Base-by-base conservation (phyloP, 2,797 vertebrate genomes). In the Sebastes nivosus region DNA sequence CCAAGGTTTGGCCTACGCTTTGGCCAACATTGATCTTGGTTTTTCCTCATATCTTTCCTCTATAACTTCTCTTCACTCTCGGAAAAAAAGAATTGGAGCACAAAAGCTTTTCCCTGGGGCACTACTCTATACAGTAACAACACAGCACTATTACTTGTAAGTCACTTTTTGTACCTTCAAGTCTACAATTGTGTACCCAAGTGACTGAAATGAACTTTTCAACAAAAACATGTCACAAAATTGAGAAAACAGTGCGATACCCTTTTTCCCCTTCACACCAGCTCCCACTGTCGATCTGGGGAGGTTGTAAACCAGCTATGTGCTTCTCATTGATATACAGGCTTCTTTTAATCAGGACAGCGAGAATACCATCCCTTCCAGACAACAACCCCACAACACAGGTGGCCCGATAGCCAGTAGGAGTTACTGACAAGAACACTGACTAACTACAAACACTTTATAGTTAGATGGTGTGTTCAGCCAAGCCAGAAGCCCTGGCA, bases 151-250 rank as follows among this genome's bases (percentile, higher is more conserved):
- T 73, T 75, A 71, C 10, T 52, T 72, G 36, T 50, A 36, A 75
- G 52, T 60, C 27, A 4, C 6, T 65, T 66, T 60, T 60, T 55
- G 24, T 63, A 42, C 60, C 30, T 76, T 27, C 9, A 72, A 63
- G 16, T 13, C 50, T 46, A 30, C n/a, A 67, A 22, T 11, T n/a
- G 46, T 74, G 50, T 46, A 54, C 52, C 30, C 12, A 38, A 66
- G 69, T 38, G 36, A 75, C 30, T 58, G 18, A 77, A 82, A 70
- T 57, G 2, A 60, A 71, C 67, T 68, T 84, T 79, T 55, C 7
- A 34, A 46, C 24, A 60, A 42, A 75, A 77, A 50, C 16, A 63
- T 22, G 61, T 75, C 27, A 67, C 24, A 73, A 50, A 61, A 57
- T 4, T 12, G 5, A n/a, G 30, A 58, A 57, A 77, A 64, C 10